Conservation (phyloP, 2,888 invertebrate genomes). For the Tubulanus polymorphus region DNA sequence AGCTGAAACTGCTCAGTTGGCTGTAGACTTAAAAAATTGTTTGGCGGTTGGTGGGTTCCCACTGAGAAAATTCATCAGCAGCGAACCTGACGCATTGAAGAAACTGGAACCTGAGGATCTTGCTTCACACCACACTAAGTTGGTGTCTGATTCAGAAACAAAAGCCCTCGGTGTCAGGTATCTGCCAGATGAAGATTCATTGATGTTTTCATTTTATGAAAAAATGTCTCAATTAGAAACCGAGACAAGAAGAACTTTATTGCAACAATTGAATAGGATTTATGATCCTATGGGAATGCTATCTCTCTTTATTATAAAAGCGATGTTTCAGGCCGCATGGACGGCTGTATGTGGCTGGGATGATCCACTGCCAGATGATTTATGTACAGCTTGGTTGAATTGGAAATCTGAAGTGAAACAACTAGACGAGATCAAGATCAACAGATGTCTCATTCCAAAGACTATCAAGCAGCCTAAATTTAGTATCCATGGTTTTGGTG, state of each 20-base stretch:
- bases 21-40: neutral
- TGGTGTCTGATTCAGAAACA: neutral
- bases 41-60: neutral
- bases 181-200: neutral
- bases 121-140: neutral
- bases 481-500: neutral
- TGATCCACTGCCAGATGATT: neutral
- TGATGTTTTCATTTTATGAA: neutral
- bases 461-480: neutral
- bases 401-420: neutral
- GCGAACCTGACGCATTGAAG: neutral
- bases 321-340: neutral
- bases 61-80: neutral
- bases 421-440: neutral
- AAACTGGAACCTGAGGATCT: neutral
- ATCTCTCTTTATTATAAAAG: neutral
- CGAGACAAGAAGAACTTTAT: neutral
- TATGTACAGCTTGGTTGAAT: neutral
- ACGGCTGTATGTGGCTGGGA: neutral
- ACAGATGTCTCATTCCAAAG: neutral
- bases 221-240: neutral
- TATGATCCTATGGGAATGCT: slow-evolving; percentile 1
- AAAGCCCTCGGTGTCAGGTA: neutral
- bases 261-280: neutral
- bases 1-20: neutral